A percentile compares a stretch with the other conserved stretches of the same genome.
phyloP scores from a whole-genome alignment of 1,140 invertebrate species.

The Drosophila sechellia region DNA sequence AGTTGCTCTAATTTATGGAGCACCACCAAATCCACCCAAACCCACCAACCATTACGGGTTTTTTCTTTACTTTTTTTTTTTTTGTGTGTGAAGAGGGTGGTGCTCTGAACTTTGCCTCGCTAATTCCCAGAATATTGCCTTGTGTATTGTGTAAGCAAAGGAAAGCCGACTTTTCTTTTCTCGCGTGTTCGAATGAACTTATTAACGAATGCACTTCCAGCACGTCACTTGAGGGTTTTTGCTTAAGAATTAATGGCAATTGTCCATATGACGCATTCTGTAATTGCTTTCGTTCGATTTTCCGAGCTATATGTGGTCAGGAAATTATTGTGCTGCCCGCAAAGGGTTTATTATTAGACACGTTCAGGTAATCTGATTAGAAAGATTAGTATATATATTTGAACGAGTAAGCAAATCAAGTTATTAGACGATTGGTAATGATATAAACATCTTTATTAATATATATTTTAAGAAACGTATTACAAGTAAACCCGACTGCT shows the following conservation, averaged over 20 bases:
- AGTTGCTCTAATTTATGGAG: slow-evolving; percentile 65
- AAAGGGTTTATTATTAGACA: no score
- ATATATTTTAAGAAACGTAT: no score
- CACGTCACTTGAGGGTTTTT: background rate
- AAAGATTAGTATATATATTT: no score
- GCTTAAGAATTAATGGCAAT: background rate
- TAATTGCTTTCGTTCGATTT: background rate
- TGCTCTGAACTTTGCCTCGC: slow-evolving; percentile 45
- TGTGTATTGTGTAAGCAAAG: slow-evolving; percentile 17
- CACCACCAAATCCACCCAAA: slow-evolving; percentile 7
- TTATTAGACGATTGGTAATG: no score
- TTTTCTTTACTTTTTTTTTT: background rate
- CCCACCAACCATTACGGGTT: slow-evolving; percentile 15
- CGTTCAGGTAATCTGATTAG: no score
- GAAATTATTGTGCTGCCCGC: background rate
- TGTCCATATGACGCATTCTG: background rate
- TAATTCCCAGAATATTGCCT: slow-evolving; percentile 30
- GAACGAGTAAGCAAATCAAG: no score
- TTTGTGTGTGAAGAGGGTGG: background rate
- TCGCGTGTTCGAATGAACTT: slow-evolving; percentile 10
- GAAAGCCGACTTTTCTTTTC: slow-evolving; percentile 32
- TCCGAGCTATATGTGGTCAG: background rate
- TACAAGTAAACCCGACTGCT: no score
- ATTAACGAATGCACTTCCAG: slow-evolving; percentile 16
- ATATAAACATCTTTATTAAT: no score